phyloP scores from a whole-genome alignment of 2,113 vertebrate genomes.

The Bubo bubo region DNA sequence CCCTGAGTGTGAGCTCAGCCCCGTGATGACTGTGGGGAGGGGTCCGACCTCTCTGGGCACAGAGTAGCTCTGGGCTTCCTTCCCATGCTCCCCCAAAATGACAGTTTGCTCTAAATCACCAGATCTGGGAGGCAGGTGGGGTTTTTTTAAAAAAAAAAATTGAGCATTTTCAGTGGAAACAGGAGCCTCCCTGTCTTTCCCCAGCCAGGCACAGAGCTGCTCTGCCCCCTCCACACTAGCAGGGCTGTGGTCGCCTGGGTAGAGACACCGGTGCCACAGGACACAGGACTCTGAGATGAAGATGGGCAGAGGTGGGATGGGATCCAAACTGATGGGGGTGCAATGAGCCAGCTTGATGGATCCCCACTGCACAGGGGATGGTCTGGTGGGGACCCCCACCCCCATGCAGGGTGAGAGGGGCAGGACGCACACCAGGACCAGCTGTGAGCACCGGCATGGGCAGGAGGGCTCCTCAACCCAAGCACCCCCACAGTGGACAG shows the following conservation, averaged over 20 bases:
- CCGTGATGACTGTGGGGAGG: not conserved
- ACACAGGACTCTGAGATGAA: not conserved
- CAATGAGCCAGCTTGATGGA: not conserved
- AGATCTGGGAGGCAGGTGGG: not conserved
- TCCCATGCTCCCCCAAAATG: not conserved
- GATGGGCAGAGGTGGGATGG: not conserved
- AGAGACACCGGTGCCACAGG: not conserved
- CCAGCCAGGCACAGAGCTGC: not conserved
- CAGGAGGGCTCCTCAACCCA: not conserved
- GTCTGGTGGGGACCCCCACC: not conserved
- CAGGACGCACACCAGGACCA: not conserved
- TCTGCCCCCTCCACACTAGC: not conserved
- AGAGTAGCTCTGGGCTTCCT: not conserved
- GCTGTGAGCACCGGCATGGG: not conserved
- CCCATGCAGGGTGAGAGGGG: not conserved
- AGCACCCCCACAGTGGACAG: not conserved
- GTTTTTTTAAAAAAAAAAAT: not conserved
- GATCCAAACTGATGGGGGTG: accelerated
- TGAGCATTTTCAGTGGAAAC: not conserved
- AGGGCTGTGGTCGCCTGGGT: not conserved
- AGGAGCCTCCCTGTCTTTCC: not conserved
- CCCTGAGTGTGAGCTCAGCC: not conserved
- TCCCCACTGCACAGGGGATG: not conserved
- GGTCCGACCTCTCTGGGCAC: not conserved
- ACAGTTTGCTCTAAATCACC: not conserved